These are phyloP conservation scores for Piprites chloris DNA, from an alignment of 2,113 vertebrate genomes.

Conservation along the genomic window DNA sequence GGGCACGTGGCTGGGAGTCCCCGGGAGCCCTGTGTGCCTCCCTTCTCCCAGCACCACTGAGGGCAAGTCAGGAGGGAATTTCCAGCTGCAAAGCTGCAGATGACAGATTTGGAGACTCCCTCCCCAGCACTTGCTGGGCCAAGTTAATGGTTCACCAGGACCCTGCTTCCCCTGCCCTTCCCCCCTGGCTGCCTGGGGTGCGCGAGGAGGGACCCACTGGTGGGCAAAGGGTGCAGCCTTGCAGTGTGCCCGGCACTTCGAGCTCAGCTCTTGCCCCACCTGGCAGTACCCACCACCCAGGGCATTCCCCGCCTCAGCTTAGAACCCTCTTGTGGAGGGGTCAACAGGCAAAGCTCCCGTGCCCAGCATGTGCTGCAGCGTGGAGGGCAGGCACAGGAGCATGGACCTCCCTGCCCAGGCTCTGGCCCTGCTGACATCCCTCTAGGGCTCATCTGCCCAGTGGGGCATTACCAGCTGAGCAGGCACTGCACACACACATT, in stretches of 20 bases:
- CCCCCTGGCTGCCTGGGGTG: accelerated
- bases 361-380: accelerated
- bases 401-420: not conserved
- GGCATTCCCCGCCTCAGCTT: not conserved
- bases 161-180: not conserved
- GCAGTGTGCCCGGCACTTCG: not conserved
- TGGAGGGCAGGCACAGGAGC: not conserved
- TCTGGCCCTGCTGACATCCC: not conserved
- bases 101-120: not conserved
- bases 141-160: not conserved
- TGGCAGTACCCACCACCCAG: accelerated
- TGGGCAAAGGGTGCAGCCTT: not conserved
- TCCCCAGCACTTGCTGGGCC: not conserved
- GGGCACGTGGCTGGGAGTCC: accelerated
- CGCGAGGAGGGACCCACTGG: accelerated
- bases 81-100: not conserved
- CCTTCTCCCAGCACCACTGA: not conserved
- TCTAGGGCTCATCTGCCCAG: not conserved
- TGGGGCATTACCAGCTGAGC: not conserved
- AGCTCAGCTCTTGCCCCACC: not conserved
- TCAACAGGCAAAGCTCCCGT: not conserved
- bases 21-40: not conserved
- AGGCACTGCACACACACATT: not conserved
- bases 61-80: slow-evolving; percentile 5
- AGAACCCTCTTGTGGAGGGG: not conserved